These are phyloP conservation scores for Cyrtorhinus lividipennis DNA, from an alignment of 1,140 invertebrate genomes.

Conservation along the genomic window DNA sequence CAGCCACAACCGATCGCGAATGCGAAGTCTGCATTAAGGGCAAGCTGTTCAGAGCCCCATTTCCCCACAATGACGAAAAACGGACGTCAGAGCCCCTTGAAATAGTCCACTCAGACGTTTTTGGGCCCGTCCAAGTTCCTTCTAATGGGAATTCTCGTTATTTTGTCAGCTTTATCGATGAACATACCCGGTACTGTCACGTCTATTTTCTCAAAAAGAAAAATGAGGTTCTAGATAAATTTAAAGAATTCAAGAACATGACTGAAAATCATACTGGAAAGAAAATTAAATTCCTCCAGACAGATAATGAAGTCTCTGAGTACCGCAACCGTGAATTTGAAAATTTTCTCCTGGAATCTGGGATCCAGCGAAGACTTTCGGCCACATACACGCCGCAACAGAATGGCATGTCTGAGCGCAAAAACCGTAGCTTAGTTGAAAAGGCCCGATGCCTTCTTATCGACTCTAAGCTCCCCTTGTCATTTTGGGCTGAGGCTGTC, in stretches of 20 bases:
- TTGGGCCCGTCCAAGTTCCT: not conserved
- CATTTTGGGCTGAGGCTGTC: conserved; percentile 24
- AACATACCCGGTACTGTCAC: not conserved
- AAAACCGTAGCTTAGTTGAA: conserved; percentile 28
- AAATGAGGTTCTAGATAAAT: not conserved
- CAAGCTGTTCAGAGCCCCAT: not conserved
- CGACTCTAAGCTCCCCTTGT: conserved; percentile 20
- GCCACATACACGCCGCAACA: conserved; percentile 30
- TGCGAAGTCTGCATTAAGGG: not conserved
- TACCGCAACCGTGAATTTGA: conserved; percentile 15
- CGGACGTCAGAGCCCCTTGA: not conserved
- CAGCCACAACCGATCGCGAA: no score
- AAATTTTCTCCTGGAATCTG: conserved; percentile 1
- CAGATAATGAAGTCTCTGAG: conserved; percentile 29
- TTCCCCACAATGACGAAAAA: not conserved
- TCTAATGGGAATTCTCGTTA: not conserved
- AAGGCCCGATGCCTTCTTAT: conserved; percentile 26
- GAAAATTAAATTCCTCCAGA: conserved; percentile 19
- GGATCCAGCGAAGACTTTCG: conserved; percentile 15
- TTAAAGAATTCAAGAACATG: conserved; percentile 10
- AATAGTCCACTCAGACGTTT: not conserved
- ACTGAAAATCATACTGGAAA: conserved; percentile 6
- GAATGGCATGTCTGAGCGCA: conserved; percentile 31
- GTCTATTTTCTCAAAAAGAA: not conserved
- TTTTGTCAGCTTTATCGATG: not conserved